phyloP scores from a whole-genome alignment of 1,140 invertebrate species.

The Lamellibrachia luymesi region DNA sequence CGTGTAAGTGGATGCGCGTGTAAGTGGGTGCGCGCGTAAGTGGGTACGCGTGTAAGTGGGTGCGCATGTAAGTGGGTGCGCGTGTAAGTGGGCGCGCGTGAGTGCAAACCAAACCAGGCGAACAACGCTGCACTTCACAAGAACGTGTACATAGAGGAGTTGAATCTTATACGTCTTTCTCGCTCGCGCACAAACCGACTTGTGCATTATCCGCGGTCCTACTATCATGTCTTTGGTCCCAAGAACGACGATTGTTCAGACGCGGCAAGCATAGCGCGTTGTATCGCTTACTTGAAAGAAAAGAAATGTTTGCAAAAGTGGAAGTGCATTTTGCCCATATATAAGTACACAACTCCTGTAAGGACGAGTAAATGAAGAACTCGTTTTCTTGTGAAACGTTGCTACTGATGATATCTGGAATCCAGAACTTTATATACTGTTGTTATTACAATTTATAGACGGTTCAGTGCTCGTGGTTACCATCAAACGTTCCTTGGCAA shows the following conservation, averaged over 20 bases:
- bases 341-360: neutral
- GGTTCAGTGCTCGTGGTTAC: neutral
- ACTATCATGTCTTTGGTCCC: neutral
- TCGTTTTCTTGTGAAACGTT: neutral
- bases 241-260: neutral
- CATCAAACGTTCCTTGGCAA: neutral
- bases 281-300: neutral
- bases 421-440: neutral
- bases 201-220: neutral
- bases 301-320: neutral
- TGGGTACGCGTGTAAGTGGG: too few relatives aligned
- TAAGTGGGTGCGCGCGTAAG: too few relatives aligned
- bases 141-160: neutral
- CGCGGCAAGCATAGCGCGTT: neutral
- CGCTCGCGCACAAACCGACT: neutral
- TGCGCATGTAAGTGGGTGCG: too few relatives aligned
- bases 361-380: neutral
- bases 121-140: neutral
- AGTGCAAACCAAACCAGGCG: neutral
- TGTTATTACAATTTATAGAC: neutral
- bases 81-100: too few relatives aligned
- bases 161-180: neutral
- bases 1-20: too few relatives aligned
- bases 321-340: neutral
- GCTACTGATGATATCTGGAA: neutral